Base-by-base conservation (phyloP, 1,140 invertebrate species). In the Cydia amplana region DNA sequence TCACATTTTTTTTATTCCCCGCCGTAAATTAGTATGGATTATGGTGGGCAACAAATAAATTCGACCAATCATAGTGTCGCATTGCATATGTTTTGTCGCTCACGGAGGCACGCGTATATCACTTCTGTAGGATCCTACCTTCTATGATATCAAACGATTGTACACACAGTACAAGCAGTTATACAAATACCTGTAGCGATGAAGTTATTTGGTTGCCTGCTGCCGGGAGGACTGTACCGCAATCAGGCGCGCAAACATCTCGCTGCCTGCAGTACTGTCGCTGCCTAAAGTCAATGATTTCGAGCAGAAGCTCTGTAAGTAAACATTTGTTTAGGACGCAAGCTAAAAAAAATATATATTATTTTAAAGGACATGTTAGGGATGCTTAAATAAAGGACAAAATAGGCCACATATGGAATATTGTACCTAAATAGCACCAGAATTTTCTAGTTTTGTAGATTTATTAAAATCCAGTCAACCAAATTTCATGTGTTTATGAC, bases 231-330 rank as follows among this genome's bases (percentile, higher is more conserved):
- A 77, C 79, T 77, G 73, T 78, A 75, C 74, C 74, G 77, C 80
- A 81, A 81, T 81, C 76, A 79, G 75, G 74, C 76, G 77, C 76
- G 78, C 77, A 81, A 81, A 81, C 77, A 81, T 77, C 40, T 60
- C 74, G 76, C 32, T 79, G 77, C 67, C 78, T 70, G 63, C 40
- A 10, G 40, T 14, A 32, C 32, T 1, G 3, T 1, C 4, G 6
- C 51, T 46, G 72, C 73, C 67, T 75, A 78, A 64, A 77, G 75
- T 74, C 78, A 74, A 80, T 77, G 64, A 77, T 73, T 78, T 72
- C 75, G 28, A 73, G 64, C 67, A 74, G 74, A 77, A 60, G 60
- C 74, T 67, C n/a, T 73, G 70, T 18, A 60, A 60, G 65, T 75
- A 64, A 63, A 77, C 75, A 74, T 79, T 79, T 77, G 75, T 77